Evolutionary conservation across 1,140 invertebrate species (phyloP), one percentile per base, ranked within the genome.

Genomic region (Amyelois transitella): DNA sequence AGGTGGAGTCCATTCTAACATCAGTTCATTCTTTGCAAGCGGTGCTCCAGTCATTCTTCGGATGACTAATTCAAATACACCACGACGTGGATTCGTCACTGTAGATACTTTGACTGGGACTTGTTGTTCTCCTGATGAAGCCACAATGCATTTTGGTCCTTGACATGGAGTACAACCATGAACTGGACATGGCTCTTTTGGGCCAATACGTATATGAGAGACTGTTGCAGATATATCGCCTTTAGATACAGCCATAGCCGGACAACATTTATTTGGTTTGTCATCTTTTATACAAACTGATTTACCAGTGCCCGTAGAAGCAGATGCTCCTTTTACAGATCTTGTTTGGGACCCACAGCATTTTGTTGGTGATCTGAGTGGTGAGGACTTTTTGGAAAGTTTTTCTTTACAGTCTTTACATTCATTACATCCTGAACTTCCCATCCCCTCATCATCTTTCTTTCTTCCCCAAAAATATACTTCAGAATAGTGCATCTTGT

Each of bases 1-100:
- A n/a, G 84, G 82, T 18, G 81, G 84, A 18, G 77, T 80, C 84
- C 84, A 87, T 61, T 87, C 84, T 51, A 87, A 55, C 75, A 86
- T 78, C 14, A 87, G 60, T 63, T 87, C 84, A 54, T 87, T 85
- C 61, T 55, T 82, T 17, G 81, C 84, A n/a, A 87, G 62, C 10
- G 81, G 81, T 10, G 81, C 77, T 43, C 84, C 84, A 18, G 66
- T 81, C 20, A 85, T 62, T 60, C 65, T 79, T 38, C 84, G 69
- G 49, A 87, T 76, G 7, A 84, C 76, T 43, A 87, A 47, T 72
- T 87, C 84, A 56, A 87, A 87, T 45, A 87, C 84, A n/a, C 84
- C 84, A 43, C 76, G 71, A 8, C 84, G 72, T 14, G 81, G 72
- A 64, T 87, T 87, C 21, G 66, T 74, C 5, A 67, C 60, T n/a